Base-by-base conservation (phyloP, 2,797 vertebrate genomes). In the Myiothlypis coronata region DNA sequence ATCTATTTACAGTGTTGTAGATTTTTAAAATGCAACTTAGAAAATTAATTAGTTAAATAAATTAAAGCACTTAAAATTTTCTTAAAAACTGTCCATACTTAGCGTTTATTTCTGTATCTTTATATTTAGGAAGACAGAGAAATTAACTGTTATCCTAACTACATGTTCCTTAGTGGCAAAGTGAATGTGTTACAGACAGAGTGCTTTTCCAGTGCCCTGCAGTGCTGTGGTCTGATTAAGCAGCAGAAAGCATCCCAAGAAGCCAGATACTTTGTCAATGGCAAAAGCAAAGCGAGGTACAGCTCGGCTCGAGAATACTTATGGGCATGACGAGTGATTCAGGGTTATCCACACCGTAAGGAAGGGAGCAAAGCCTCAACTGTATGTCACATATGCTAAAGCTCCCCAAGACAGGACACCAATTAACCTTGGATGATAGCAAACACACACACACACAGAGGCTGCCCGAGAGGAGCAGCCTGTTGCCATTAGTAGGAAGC, bases 351-450 rank as follows among this genome's bases (percentile, higher is more conserved):
- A 34, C 27, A 4, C 39, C 0, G 2, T 52, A 75, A 92, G 87
- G 79, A 86, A 69, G 69, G 41, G 67, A 91, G 63, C 15, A 6
- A 87, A 91, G 41, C 35, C 39, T 94, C 5, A 4, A 70, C 90
- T 93, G 63, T 77, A 35, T 59, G 84, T 93, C 92, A 92, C 37
- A 71, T 94, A 92, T 75, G 75, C 59, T 94, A 69, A 85, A 88
- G 87, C 85, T 96, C 65, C 69, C 57, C 91, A 75, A 96, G 95
- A 93, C 89, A 93, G 95, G 94, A 83, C 93, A 95, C 94, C 95
- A 94, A 86, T 96, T 96, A 96, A 95, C 94, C 96, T 94, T 93
- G 93, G 87, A 72, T 93, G 94, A 89, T 93, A 80, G 94, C 93
- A 92, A 93, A 64, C 85, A 87, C 87, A 83, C 56, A 87, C 80